These are phyloP conservation scores for Chiroxiphia lanceolata DNA, from an alignment of 2,797 vertebrate genomes.

Conservation along the genomic window DNA sequence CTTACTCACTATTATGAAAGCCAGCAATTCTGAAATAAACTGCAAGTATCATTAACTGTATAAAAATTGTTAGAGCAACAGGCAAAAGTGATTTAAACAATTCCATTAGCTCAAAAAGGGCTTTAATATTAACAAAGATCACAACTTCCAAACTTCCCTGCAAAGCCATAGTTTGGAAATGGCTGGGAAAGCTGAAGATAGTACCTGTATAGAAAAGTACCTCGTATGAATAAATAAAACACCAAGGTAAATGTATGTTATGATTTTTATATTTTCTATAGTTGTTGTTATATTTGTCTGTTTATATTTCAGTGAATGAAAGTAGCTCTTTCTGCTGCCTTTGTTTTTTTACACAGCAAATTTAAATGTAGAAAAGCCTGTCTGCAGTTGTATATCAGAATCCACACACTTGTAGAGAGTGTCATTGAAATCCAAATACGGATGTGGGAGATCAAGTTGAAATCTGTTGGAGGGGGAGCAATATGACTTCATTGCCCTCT, in stretches of 20 bases:
- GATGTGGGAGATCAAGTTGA: neutral
- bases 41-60: neutral
- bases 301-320: neutral
- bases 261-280: neutral
- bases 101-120: neutral
- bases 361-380: neutral
- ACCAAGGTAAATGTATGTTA: neutral
- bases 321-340: neutral
- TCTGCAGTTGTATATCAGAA: neutral
- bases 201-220: neutral
- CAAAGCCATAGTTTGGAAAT: neutral
- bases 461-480: constrained; percentile 21
- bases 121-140: neutral
- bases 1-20: neutral
- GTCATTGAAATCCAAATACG: constrained; percentile 33
- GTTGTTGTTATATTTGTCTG: neutral
- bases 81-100: neutral
- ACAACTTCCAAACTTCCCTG: neutral
- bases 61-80: neutral
- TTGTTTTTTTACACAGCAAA: neutral
- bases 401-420: neutral
- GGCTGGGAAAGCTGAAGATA: neutral
- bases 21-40: neutral
- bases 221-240: neutral
- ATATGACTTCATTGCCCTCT: constrained; percentile 56